Conservation (phyloP, 2,797 vertebrate species). For the Nyctibius grandis region DNA sequence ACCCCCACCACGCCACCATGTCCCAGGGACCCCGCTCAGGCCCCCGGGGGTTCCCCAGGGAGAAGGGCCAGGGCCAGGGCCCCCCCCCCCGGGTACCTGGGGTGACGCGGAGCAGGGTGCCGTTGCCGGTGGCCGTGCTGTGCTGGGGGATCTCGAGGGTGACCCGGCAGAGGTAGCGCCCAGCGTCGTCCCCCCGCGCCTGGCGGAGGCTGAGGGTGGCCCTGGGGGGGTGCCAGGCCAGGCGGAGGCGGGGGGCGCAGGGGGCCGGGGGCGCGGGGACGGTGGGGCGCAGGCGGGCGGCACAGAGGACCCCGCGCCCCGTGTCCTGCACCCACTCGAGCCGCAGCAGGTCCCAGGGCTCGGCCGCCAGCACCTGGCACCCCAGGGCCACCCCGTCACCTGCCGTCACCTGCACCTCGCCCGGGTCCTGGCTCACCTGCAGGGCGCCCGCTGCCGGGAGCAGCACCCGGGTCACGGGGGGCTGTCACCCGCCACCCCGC, state of each 20-base stretch:
- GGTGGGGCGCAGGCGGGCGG: accelerated
- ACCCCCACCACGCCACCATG: background rate
- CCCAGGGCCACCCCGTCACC: background rate
- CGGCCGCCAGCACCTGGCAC: background rate
- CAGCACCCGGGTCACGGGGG: accelerated
- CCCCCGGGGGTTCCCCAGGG: background rate
- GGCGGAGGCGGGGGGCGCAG: accelerated
- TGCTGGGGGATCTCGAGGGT: background rate
- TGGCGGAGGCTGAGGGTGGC: background rate
- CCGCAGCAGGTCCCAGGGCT: background rate
- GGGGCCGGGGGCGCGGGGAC: accelerated
- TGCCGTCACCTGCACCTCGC: accelerated
- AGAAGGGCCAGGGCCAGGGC: background rate
- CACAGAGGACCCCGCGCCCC: background rate
- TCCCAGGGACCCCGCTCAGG: background rate
- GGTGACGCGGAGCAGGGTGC: background rate
- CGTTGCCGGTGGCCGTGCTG: background rate
- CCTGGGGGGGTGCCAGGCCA: background rate
- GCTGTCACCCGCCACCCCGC: background rate
- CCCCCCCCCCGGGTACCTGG: background rate
- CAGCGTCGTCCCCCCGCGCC: accelerated
- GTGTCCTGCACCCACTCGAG: background rate
- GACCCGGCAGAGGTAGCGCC: background rate
- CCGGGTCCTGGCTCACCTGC: background rate
- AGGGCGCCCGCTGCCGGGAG: background rate